These are phyloP conservation scores for Eulimnadia texana DNA, from an alignment of 1,140 invertebrate genomes.

Conservation along the genomic window DNA sequence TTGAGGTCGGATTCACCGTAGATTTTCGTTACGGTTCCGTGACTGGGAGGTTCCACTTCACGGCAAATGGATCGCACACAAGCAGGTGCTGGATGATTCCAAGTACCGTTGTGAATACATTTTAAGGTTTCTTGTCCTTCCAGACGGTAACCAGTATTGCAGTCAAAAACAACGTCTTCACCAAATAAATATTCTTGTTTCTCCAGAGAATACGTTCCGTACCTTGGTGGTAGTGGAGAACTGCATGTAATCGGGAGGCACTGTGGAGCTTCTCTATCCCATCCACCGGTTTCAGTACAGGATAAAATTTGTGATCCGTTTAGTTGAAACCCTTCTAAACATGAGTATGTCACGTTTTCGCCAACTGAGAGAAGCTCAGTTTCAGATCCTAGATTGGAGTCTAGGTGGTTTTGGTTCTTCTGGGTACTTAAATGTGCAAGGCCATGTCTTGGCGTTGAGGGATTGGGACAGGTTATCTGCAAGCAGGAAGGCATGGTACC, in stretches of 20 bases:
- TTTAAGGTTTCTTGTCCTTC: slow-evolving; percentile 21
- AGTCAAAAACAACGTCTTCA: slow-evolving; percentile 21
- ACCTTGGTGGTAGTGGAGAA: too few relatives aligned
- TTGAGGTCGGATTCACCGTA: not conserved
- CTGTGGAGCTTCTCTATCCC: slow-evolving; percentile 19
- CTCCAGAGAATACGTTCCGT: slow-evolving; percentile 6
- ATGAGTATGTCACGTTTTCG: slow-evolving; percentile 24
- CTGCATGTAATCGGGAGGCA: slow-evolving; percentile 20
- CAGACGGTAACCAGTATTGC: slow-evolving; percentile 25
- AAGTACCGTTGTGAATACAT: slow-evolving; percentile 23
- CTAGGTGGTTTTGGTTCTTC: too few relatives aligned
- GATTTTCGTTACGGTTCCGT: not conserved
- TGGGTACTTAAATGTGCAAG: too few relatives aligned
- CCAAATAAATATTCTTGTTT: slow-evolving; percentile 15
- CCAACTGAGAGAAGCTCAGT: slow-evolving; percentile 9
- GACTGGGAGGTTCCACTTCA: slow-evolving; percentile 19
- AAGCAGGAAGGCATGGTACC: slow-evolving; percentile 24
- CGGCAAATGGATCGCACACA: slow-evolving; percentile 20
- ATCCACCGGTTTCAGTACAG: slow-evolving; percentile 18
- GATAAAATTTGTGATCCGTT: not conserved
- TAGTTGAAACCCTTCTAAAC: slow-evolving; percentile 7
- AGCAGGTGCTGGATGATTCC: slow-evolving; percentile 24
- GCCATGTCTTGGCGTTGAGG: slow-evolving; percentile 11
- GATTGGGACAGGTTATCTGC: slow-evolving; percentile 19
- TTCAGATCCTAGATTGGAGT: too few relatives aligned